Percentiles rank a stretch among this genome's conserved stretches.
These are phyloP conservation scores for Microplitis demolitor DNA, from an alignment of 1,140 invertebrate genomes.

Conservation along the genomic window DNA sequence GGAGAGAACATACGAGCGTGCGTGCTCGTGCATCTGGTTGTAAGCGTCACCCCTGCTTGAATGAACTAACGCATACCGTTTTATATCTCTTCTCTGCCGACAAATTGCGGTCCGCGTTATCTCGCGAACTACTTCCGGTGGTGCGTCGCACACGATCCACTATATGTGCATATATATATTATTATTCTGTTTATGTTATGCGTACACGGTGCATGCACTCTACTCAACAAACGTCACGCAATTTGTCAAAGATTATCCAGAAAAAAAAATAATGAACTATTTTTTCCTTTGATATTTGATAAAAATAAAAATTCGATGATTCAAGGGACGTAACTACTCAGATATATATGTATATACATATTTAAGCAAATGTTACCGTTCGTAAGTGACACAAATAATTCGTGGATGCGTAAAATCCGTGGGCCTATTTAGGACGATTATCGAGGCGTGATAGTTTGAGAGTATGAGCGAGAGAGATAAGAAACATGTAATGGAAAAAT, in stretches of 20 bases:
- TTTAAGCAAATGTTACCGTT: too few species aligned
- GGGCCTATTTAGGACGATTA: slow-evolving; percentile 28
- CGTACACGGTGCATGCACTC: too few species aligned
- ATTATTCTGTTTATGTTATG: background rate
- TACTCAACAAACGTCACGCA: too few species aligned
- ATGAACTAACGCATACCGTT: background rate
- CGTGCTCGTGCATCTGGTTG: slow-evolving; percentile 24
- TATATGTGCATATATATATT: background rate
- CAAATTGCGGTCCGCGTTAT: slow-evolving; percentile 37
- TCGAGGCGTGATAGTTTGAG: slow-evolving; percentile 26
- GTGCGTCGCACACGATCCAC: slow-evolving; percentile 12
- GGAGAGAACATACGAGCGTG: background rate
- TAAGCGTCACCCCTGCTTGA: background rate
- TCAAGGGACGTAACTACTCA: too few species aligned
- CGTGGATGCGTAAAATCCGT: slow-evolving; percentile 36
- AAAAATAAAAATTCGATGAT: too few species aligned
- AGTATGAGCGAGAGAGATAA: background rate
- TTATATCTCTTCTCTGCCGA: slow-evolving; percentile 26
- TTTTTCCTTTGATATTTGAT: too few species aligned
- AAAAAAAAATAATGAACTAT: too few species aligned
- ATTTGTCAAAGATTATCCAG: too few species aligned
- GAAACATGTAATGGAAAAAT: slow-evolving; percentile 5
- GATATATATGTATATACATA: too few species aligned
- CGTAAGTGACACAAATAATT: slow-evolving; percentile 34
- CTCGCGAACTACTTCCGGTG: slow-evolving; percentile 35